Base-by-base conservation (phyloP, 2,797 vertebrate species). In the Erithacus rubecula region DNA sequence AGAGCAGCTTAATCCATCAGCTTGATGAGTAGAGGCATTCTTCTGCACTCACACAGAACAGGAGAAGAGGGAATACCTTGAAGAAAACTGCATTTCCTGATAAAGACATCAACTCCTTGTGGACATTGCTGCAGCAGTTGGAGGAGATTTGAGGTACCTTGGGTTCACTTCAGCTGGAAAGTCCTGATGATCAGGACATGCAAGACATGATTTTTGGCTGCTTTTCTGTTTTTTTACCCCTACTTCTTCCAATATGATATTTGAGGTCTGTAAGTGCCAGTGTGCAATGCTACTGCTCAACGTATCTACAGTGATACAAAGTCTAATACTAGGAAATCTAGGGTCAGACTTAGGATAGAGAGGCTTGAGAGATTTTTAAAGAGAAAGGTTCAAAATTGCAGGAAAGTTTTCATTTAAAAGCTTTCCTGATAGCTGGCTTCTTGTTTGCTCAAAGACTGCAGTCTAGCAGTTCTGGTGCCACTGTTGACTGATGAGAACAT, bases 401-500 rank as follows among this genome's bases (percentile, higher is more conserved):
- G 26, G 29, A 44, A 41, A 64, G 3, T 5, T 9, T 62, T 69
- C 9, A 12, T n/a, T 63, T 68, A 32, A 56, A 89, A 82, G 2
- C 5, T 64, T 6, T 39, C 15, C 20, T 76, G 20, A 23, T 63
- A 41, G 5, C 0, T 60, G n/a, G 5, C 3, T 76, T 68, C 58
- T 77, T 82, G 7, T 15, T 82, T 78, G 55, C 27, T 41, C 49
- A 19, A 29, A 76, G 32, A 60, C 27, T 12, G 4, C 0, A 1
- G 16, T 51, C 62, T 6, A 71, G 23, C 9, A 82, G 49, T 47
- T 32, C 15, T 22, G 7, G 22, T 32, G 6, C 9, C 5, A 3
- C 9, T 4, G 2, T 11, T 6, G 1, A 17, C 34, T 9, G 15
- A 36, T 5, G 9, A 21, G 13, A 71, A 76, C 6, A 24, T 36